Conservation (phyloP, 2,113 vertebrate species). For the Tyrannus savana region DNA sequence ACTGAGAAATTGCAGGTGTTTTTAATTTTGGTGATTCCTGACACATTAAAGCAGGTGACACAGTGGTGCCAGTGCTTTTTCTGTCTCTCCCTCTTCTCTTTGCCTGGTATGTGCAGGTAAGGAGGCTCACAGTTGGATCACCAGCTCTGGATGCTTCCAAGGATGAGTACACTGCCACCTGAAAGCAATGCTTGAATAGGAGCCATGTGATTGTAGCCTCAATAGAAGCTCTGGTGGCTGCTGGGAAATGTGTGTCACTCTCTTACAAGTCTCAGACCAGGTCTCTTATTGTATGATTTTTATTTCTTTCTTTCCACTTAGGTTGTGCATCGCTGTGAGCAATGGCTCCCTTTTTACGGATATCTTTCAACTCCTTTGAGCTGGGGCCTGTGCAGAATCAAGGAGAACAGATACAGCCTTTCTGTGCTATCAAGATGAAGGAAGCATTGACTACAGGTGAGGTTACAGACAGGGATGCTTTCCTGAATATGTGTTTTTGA, state of each 20-base stretch:
- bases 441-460: constrained; percentile 92
- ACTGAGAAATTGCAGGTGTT: background rate
- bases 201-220: background rate
- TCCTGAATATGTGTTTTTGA: background rate
- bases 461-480: background rate
- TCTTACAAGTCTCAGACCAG: background rate
- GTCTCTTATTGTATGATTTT: background rate
- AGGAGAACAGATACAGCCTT: constrained; percentile 78
- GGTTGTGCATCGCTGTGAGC: constrained; percentile 3
- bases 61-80: background rate
- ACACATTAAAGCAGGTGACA: background rate
- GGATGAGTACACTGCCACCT: background rate
- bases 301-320: background rate
- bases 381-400: constrained; percentile 80
- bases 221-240: background rate
- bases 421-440: constrained; percentile 97
- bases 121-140: background rate
- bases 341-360: constrained; percentile 95
- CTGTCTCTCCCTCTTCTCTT: background rate
- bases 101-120: background rate
- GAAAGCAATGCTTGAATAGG: background rate
- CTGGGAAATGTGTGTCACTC: background rate
- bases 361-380: constrained; percentile 92
- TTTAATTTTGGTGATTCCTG: background rate
- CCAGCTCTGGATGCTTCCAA: background rate